Percentiles rank a stretch among this genome's conserved stretches.
Evolutionary conservation across 2,797 vertebrate genomes (phyloP).

Genomic region (Otolemur crassicaudatus): DNA sequence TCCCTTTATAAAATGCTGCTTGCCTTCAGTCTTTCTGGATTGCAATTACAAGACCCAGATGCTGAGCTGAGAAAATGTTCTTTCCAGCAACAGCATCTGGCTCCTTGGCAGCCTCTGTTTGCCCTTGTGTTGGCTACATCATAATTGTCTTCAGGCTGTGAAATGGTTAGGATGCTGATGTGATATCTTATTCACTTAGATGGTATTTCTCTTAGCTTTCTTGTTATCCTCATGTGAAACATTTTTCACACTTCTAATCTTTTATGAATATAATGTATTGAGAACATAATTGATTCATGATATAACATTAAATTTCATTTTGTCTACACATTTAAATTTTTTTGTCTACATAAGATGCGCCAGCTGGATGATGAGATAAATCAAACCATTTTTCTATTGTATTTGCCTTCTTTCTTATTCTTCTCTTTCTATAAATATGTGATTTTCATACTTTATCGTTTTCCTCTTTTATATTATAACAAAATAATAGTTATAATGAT

Average conservation of each 20-base stretch:
- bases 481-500: not conserved
- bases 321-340: not conserved
- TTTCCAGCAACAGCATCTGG: constrained; percentile 86
- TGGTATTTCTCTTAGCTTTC: constrained; percentile 76
- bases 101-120: constrained; percentile 82
- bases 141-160: constrained; percentile 85
- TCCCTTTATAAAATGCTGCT: not conserved
- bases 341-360: not conserved
- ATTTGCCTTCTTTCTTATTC: not conserved
- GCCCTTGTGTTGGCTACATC: constrained; percentile 79
- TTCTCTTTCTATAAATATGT: not conserved
- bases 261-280: constrained; percentile 58
- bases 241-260: constrained; percentile 61
- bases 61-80: constrained; percentile 81
- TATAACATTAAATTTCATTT: not conserved
- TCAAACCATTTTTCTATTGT: not conserved
- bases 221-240: constrained; percentile 48
- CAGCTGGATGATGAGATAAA: not conserved
- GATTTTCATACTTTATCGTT: not conserved
- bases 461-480: not conserved
- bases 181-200: constrained; percentile 85
- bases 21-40: constrained; percentile 78
- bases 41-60: constrained; percentile 81
- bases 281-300: constrained; percentile 33
- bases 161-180: constrained; percentile 84